Evolutionary conservation across 2,113 vertebrate species (phyloP), one percentile per base, ranked within the genome.

Genomic region (Tragulus kanchil): DNA sequence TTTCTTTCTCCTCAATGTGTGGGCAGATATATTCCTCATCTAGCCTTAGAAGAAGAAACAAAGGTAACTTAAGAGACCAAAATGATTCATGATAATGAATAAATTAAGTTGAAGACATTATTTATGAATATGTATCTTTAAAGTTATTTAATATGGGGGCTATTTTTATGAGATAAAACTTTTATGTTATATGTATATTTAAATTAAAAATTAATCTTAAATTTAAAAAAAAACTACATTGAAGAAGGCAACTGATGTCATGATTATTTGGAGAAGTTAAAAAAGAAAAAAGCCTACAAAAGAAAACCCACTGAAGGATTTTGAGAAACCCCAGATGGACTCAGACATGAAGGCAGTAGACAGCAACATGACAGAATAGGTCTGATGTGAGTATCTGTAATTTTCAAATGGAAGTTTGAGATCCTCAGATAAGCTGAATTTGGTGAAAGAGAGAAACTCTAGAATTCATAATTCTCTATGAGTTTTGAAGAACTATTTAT

Each of bases 141-240:
- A 97, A 85, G 50, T 90, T 85, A 93, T 71, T 93, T 89, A 89
- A 89, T 73, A 81, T 85, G 50, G 14, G 8, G 3, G 42, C 85
- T 94, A 95, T 92, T 81, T 94, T 97, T 89, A 91, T 96, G 48
- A 83, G 67, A 56, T 90, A 56, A 88, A 94, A 73, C 10, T 97
- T 98, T 96, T 96, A 94, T 96, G 64, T 92, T 11, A 85, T 81
- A 86, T 86, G 8, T 77, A 87, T 93, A 73, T 21, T 77, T 96
- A 87, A 98, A 98, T 98, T 93, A 98, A 91, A 97, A 96, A 64
- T 67, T 64, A 95, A 89, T 87, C 62, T 79, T 85, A 36, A 71
- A 50, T 12, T 89, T 48, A 3, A 62, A 73, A 77, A 50, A 85
- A 62, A 59, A 25, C 50, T 77, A 79, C 9, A 23, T 65, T 78